Evolutionary conservation across 2,797 vertebrate species (phyloP), one percentile per base, ranked within the genome.

Genomic region (Pantherophis alleghaniensis): DNA sequence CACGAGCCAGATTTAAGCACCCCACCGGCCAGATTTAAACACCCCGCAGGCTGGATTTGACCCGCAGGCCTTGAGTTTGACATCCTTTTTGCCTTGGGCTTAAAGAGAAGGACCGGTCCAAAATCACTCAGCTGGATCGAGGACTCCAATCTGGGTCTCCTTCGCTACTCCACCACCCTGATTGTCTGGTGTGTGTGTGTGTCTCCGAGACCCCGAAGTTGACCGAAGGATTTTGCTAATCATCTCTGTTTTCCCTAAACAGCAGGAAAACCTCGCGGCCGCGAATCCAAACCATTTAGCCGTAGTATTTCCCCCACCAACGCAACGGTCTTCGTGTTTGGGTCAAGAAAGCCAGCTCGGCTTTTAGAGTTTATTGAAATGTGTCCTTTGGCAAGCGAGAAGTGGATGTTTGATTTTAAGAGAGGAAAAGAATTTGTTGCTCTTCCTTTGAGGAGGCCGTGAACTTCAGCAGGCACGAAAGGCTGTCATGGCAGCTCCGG

Each of bases 291-390:
- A 53, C 92, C 90, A 96, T 53, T 42, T 37, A n/a, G 91, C 91
- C 93, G 93, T 95, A 90, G 89, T 95, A 94, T 96, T 53, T 53
- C 51, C 51, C 60, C 90, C 11, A 90, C 94, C 94, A 86, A 91
- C 95, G 93, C 95, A 93, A 95, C 92, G 95, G 95, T 95, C 96
- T 96, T 96, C 95, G 95, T 13, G 86, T 93, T 96, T 96, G 93
- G 95, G 96, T 96, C 60, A 7, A 94, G 96, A 94, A 97, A 94
- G 88, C 32, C 37, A 91, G 93, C 61, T 89, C 93, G 93, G 96
- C 91, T 95, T 94, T 95, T 93, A 94, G 91, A 95, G 94, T 96
- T 97, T 96, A 96, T 96, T 96, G 96, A 97, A 97, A 96, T 88
- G 93, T 96, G 96, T 95, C 96, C 94, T 94, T 96, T 97, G 96